A percentile compares a stretch with the other conserved stretches of the same genome.
Conservation (phyloP, 1,140 invertebrate species). For the Zophobas atratus region DNA sequence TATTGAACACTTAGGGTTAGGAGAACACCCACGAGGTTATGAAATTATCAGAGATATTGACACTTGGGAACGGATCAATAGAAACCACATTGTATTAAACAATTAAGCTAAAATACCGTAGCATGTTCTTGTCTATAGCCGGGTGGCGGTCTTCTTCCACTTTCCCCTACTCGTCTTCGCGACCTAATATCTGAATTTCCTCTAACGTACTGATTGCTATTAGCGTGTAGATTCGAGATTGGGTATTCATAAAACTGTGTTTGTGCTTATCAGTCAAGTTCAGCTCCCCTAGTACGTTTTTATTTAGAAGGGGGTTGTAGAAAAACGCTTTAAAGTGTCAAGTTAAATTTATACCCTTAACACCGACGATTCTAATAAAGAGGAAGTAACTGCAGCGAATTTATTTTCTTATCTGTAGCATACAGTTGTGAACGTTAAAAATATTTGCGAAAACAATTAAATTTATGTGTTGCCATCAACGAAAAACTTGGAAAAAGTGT, state of each 20-base stretch:
- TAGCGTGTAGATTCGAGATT: background rate
- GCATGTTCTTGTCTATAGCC: no score
- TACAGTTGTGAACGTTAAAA: background rate
- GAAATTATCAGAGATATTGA: no score
- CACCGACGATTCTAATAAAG: constrained; percentile 14
- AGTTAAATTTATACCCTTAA: constrained; percentile 25
- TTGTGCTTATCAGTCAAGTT: constrained; percentile 28
- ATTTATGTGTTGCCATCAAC: background rate
- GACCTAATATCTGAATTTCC: no score
- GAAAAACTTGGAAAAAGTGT: background rate
- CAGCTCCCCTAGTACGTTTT: constrained; percentile 15
- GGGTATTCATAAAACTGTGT: constrained; percentile 32
- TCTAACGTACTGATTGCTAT: background rate
- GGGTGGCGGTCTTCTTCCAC: no score
- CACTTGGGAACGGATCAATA: no score
- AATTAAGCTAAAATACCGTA: no score
- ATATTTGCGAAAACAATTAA: no score
- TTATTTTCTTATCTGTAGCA: constrained; percentile 17
- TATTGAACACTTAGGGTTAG: background rate
- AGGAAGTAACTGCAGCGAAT: constrained; percentile 5
- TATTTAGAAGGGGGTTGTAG: constrained; percentile 1
- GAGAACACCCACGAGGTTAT: no score
- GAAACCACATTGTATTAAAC: no score
- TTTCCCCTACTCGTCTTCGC: no score
- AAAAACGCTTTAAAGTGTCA: constrained; percentile 32